Evolutionary conservation across 2,888 invertebrate genomes (phyloP), one percentile per base, ranked within the genome.

Genomic region (Parthenolecanium corni): DNA sequence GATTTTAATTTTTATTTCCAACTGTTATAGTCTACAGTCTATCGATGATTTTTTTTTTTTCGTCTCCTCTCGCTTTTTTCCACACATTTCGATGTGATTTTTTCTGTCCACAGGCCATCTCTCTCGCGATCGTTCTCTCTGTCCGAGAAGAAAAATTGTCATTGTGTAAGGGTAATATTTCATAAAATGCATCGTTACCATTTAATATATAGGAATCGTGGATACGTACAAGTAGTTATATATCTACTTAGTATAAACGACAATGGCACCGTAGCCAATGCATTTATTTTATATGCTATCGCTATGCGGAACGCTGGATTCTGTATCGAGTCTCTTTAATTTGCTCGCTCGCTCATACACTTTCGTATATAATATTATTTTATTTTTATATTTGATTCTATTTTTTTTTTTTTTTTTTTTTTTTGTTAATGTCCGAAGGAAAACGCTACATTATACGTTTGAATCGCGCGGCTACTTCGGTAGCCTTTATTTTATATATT

Each of bases 111-210:
- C 31, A 9, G 31, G 9, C 9, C 9, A 36, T 52, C n/a, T 21
- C 38, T 53, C 38, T 53, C 12, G 16, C 25, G 18, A 31, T n/a
- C 31, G 31, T 52, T 52, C 52, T 24, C 18, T 44, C 38, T 56
- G 38, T 58, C 46, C 18, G 20, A n/a, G 47, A 16, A 23, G 31
- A 58, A 58, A 58, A 25, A 18, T 12, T 20, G 58, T 47, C 58
- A 47, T 58, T 58, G 58, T 58, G 58, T 31, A 36, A 58, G 58
- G 58, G 47, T 58, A 58, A 58, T 58, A 58, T 49, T 58, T 58
- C 58, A 58, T 58, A 58, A 58, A 47, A 58, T 58, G 58, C 58
- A 58, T 58, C 58, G 58, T 58, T 58, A 58, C 46, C 47, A 46
- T 58, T 58, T 58, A 49, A 25, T 52, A 52, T 31, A 31, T 31